These are phyloP conservation scores for Drosophila prostipennis DNA, from an alignment of 2,888 invertebrate species.

Conservation along the genomic window DNA sequence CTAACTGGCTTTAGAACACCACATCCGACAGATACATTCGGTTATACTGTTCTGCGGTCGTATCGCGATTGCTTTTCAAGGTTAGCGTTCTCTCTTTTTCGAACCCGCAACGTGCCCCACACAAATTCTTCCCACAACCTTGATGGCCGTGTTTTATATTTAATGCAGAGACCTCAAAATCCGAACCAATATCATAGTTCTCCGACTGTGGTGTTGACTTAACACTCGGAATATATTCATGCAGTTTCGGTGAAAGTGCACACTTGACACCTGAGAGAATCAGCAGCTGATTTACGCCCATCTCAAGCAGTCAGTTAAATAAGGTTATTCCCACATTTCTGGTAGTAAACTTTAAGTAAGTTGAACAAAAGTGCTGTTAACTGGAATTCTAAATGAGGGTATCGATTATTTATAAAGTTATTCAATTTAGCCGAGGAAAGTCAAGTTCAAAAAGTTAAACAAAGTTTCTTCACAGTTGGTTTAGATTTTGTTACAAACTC, in stretches of 20 bases:
- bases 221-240: slow-evolving; percentile 60
- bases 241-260: slow-evolving; percentile 59
- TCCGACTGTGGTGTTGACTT: slow-evolving; percentile 2
- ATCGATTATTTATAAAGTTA: background rate
- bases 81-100: slow-evolving; percentile 17
- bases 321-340: background rate
- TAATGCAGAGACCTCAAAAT: slow-evolving; percentile 21
- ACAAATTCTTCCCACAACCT: slow-evolving; percentile 48
- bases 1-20: slow-evolving; percentile 7
- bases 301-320: background rate
- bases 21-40: slow-evolving; percentile 25
- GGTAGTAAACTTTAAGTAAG: background rate
- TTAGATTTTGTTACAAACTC: background rate
- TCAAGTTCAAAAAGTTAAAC: background rate
- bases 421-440: background rate
- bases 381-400: background rate
- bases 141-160: slow-evolving; percentile 22
- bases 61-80: slow-evolving; percentile 29
- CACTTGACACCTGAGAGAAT: slow-evolving; percentile 46
- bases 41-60: slow-evolving; percentile 18
- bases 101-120: slow-evolving; percentile 30
- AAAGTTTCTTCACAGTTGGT: background rate
- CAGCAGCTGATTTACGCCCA: slow-evolving; percentile 27
- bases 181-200: background rate
- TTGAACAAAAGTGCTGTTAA: background rate